Conservation (phyloP, 2,888 invertebrate species). For the Phragmatobia fuliginosa region DNA sequence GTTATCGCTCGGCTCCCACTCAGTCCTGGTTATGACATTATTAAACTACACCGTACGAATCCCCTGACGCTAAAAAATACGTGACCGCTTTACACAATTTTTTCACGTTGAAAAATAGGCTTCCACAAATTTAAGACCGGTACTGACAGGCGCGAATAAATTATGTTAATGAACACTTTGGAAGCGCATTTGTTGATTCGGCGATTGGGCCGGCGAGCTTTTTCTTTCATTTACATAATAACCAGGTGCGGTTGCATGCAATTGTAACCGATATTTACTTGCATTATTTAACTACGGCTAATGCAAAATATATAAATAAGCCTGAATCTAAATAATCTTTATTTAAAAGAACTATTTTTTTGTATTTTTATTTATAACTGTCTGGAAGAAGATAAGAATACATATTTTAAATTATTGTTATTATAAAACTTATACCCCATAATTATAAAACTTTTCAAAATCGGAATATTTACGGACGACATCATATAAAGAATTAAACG, state of each 20-base stretch:
- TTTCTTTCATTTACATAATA: constrained; percentile 81
- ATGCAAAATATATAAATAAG: constrained; percentile 37
- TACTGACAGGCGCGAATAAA: constrained; percentile 84
- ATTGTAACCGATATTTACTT: constrained; percentile 49
- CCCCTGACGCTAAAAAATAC: constrained; percentile 80
- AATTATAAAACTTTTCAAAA: neutral
- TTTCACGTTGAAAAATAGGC: constrained; percentile 78
- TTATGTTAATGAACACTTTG: constrained; percentile 84
- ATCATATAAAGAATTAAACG: no score
- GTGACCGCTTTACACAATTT: constrained; percentile 82
- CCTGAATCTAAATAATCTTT: neutral
- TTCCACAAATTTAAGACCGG: constrained; percentile 82
- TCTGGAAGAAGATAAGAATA: no score
- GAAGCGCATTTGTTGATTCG: constrained; percentile 82
- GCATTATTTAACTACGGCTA: constrained; percentile 28
- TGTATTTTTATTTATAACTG: no score
- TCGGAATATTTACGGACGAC: neutral
- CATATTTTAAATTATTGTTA: no score
- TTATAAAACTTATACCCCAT: no score
- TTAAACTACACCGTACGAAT: constrained; percentile 75
- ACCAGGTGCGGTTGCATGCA: constrained; percentile 53
- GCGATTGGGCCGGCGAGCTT: constrained; percentile 68
- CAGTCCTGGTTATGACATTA: constrained; percentile 80
- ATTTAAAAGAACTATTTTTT: no score
- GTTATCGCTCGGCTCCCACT: constrained; percentile 67